Conservation (phyloP, 2,888 invertebrate species). For the Mantis religiosa region DNA sequence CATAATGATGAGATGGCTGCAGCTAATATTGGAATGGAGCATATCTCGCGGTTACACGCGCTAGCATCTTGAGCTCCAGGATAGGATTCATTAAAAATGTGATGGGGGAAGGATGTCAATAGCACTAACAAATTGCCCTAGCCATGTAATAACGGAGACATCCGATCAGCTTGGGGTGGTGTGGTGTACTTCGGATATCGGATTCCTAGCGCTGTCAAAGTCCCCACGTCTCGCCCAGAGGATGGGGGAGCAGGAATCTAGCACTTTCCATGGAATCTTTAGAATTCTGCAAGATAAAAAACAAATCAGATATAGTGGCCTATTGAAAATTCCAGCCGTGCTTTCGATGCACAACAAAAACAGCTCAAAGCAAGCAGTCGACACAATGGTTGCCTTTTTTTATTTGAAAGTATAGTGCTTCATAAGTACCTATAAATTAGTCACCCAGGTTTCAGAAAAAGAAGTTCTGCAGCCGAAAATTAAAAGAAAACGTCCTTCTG, state of each 20-base stretch:
- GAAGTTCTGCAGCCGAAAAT: too few relatives aligned
- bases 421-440: too few relatives aligned
- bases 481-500: too few relatives aligned
- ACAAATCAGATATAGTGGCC: background rate
- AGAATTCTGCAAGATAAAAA: background rate
- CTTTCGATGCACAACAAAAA: background rate
- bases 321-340: background rate
- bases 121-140: background rate
- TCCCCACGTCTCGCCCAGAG: background rate
- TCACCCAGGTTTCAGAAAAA: too few relatives aligned
- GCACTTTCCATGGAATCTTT: background rate
- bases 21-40: background rate
- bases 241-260: background rate
- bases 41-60: background rate
- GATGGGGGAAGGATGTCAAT: background rate
- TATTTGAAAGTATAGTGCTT: too few relatives aligned
- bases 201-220: background rate
- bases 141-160: background rate
- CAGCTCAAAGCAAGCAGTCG: background rate
- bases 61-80: background rate
- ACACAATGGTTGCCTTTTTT: too few relatives aligned
- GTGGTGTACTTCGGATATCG: background rate
- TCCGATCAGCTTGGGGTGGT: background rate
- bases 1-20: too few relatives aligned
- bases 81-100: background rate